Base-by-base conservation (phyloP, 1,140 invertebrate genomes). In the Trachelipus rathkii region DNA sequence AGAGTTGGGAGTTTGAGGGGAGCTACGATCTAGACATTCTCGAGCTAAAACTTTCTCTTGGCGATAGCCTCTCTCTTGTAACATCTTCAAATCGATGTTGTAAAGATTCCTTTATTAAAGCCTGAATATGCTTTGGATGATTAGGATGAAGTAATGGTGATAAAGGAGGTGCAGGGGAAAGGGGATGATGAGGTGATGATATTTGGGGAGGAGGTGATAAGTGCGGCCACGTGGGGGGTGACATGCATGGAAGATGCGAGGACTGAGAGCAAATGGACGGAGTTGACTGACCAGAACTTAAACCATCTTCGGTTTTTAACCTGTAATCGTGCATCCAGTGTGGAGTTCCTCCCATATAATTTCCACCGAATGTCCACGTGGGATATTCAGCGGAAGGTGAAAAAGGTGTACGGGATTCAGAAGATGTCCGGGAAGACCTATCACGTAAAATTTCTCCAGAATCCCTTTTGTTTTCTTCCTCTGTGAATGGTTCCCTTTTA, bases 401-500 rank as follows among this genome's bases (percentile, higher is more conserved):
- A 76, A 43, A 66, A 68, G 72, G 77, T 67, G 72, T 60, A 43
- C 72, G 71, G 43, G 44, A 72, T 24, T 50, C 76, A 23, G 13
- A 24, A 43, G 24, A 74, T 44, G n/a, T 33, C 11, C n/a, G 15
- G 11, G 19, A 71, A 46, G 53, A 71, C 67, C 53, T 11, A 5
- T 19, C n/a, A 3, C 11, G 50, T 10, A 23, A 24, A 15, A 11
- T 24, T 11, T 21, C 11, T 21, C n/a, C 11, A 0, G 15, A n/a
- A 13, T 33, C 11, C 68, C 11, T 11, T 24, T 23, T 33, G 68
- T 33, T 70, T 21, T 21, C 68, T 70, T 21, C 68, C 24, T 33
- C 68, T 1, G 68, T 33, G 4, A 33, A 33, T 11, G 19, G 68
- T 89, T 2, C 87, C 81, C 77, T 88, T 86, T 60, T 60, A 60